A percentile compares a stretch with the other conserved stretches of the same genome.
These are phyloP conservation scores for Hypothenemus hampei DNA, from an alignment of 1,140 invertebrate genomes.

Conservation along the genomic window DNA sequence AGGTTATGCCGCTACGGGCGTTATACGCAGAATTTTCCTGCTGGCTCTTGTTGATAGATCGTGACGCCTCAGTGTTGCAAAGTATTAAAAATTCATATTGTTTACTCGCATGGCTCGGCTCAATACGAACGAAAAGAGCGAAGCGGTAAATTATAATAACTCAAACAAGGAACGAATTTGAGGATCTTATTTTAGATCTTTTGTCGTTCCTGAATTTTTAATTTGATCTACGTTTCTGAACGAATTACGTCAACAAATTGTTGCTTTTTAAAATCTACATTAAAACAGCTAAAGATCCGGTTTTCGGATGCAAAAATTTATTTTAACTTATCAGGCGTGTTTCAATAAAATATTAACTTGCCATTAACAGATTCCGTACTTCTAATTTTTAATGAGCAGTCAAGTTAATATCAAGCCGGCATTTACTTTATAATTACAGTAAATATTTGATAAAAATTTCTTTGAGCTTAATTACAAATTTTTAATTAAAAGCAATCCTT, in stretches of 20 bases:
- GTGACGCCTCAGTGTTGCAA: slow-evolving; percentile 13
- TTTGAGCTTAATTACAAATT: slow-evolving; percentile 25
- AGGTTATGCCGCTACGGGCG: slow-evolving; percentile 5
- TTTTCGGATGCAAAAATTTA: too few species aligned
- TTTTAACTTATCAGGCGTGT: too few species aligned
- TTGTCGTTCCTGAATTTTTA: neutral
- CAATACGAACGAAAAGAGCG: neutral
- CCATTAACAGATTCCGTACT: slow-evolving; percentile 12
- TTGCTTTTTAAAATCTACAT: too few species aligned
- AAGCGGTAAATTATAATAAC: slow-evolving; percentile 1
- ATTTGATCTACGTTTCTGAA: too few species aligned
- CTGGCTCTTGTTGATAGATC: slow-evolving; percentile 13
- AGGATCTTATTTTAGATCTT: neutral
- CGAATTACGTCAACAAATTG: too few species aligned
- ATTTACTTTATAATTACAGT: slow-evolving; percentile 24
- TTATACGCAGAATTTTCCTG: slow-evolving; percentile 4
- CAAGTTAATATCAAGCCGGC: slow-evolving; percentile 14
- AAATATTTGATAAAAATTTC: slow-evolving; percentile 29
- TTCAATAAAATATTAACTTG: slow-evolving; percentile 7
- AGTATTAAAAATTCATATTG: slow-evolving; percentile 20
- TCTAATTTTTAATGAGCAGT: slow-evolving; percentile 21
- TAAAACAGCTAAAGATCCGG: too few species aligned
- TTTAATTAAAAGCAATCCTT: slow-evolving; percentile 28
- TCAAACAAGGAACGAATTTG: slow-evolving; percentile 1
- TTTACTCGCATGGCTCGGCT: slow-evolving; percentile 8